phyloP scores from a whole-genome alignment of 53 echinoderm and acorn worm species.

The Paracentrotus lividus region DNA sequence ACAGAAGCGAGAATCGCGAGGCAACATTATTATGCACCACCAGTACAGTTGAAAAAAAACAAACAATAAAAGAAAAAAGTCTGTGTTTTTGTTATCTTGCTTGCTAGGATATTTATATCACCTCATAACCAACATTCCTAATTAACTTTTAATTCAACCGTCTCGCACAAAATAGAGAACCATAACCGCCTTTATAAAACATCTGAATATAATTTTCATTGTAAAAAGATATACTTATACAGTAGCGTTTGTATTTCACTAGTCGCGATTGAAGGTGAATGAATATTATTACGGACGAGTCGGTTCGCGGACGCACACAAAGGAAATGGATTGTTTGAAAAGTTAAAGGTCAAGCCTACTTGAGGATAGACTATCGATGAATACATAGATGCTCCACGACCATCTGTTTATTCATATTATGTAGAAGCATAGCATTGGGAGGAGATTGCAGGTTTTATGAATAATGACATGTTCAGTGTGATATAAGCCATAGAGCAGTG shows the following conservation, averaged over 20 bases:
- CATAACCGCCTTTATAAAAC: too few species aligned
- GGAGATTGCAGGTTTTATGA: background rate
- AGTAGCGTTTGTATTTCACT: background rate
- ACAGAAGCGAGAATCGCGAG: too few species aligned
- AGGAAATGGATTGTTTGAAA: constrained; percentile 62
- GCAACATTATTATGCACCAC: too few species aligned
- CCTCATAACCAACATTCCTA: too few species aligned
- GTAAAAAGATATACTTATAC: too few species aligned
- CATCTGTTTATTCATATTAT: background rate
- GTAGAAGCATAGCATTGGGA: background rate
- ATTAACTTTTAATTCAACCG: too few species aligned
- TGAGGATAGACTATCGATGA: constrained; percentile 44
- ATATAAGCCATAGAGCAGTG: background rate
- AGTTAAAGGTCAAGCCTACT: constrained; percentile 56
- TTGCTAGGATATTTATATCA: too few species aligned
- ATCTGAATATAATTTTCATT: too few species aligned
- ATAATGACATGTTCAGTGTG: background rate
- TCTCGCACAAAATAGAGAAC: too few species aligned
- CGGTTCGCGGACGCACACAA: constrained; percentile 20
- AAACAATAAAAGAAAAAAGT: too few species aligned
- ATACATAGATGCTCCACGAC: constrained; percentile 14
- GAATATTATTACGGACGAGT: constrained; percentile 22
- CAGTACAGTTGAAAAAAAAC: too few species aligned
- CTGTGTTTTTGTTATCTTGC: too few species aligned
- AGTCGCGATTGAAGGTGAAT: background rate